These are phyloP conservation scores for Trissoscelio sp. DNA, from an alignment of 2,888 invertebrate species.

Conservation along the genomic window DNA sequence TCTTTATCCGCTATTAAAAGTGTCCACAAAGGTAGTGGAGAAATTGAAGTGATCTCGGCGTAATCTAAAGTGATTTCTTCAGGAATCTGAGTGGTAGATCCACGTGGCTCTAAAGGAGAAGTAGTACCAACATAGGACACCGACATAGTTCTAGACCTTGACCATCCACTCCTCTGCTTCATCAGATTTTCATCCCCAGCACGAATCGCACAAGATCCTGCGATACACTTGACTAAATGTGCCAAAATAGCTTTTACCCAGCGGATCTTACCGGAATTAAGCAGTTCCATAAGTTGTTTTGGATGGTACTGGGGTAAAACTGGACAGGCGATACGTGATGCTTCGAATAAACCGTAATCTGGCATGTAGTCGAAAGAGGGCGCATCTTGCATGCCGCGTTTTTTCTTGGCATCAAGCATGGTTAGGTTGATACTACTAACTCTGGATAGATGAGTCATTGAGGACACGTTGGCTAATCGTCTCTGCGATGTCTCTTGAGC, in stretches of 20 bases:
- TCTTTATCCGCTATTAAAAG: constrained; percentile 97
- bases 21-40: constrained; percentile 98
- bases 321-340: constrained; percentile 97
- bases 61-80: constrained; percentile 96
- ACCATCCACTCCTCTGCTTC: constrained; percentile 90
- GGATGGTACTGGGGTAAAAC: constrained; percentile 99
- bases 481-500: constrained; percentile 88
- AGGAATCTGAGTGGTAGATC: constrained; percentile 91
- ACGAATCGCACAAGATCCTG: constrained; percentile 84
- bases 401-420: constrained; percentile 89
- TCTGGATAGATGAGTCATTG: constrained; percentile 92
- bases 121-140: constrained; percentile 92
- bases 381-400: constrained; percentile 84
- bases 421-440: constrained; percentile 94
- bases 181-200: constrained; percentile 84
- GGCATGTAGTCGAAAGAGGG: constrained; percentile 92
- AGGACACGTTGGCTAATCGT: constrained; percentile 89
- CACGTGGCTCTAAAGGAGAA: constrained; percentile 90
- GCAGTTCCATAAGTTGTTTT: constrained; percentile 98
- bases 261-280: constrained; percentile 98
- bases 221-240: constrained; percentile 93
- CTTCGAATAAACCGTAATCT: constrained; percentile 97
- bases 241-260: constrained; percentile 99
- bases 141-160: constrained; percentile 94
- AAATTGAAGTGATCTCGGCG: constrained; percentile 98